Evolutionary conservation across 2,797 vertebrate genomes (phyloP).

Genomic region (Mallotus villosus): DNA sequence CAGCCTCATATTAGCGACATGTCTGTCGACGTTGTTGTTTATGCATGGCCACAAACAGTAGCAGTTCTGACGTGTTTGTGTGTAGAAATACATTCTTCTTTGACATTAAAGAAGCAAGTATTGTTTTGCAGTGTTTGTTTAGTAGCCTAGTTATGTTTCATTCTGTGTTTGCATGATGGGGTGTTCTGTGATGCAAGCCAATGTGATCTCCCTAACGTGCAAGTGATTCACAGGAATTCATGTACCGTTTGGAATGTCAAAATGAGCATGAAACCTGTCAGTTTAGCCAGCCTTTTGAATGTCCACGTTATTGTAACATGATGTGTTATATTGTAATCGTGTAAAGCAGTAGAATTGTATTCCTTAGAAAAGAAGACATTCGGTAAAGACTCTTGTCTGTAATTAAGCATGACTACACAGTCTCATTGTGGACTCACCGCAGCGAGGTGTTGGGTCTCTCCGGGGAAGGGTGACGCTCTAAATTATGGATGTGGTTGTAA

Average conservation of each 20-base stretch:
- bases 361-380: not conserved
- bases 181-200: constrained; percentile 18
- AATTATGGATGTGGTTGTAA: constrained; percentile 64
- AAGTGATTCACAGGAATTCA: not conserved
- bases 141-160: not conserved
- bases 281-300: constrained; percentile 41
- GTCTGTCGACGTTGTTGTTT: constrained; percentile 1
- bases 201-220: not conserved
- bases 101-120: constrained; percentile 40
- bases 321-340: not conserved
- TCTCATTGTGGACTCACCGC: constrained; percentile 37
- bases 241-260: not conserved
- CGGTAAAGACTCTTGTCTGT: not conserved
- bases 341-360: constrained; percentile 4
- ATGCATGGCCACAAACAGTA: constrained; percentile 12
- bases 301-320: not conserved
- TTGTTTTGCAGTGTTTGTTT: constrained; percentile 4
- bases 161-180: not conserved
- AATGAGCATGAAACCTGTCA: not conserved
- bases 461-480: constrained; percentile 44
- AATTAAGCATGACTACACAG: constrained; percentile 31
- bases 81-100: constrained; percentile 39
- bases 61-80: constrained; percentile 30
- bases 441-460: constrained; percentile 63
- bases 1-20: not conserved